Evolutionary conservation across 2,797 vertebrate genomes (phyloP).

Genomic region (Tauraco hartlaubi): DNA sequence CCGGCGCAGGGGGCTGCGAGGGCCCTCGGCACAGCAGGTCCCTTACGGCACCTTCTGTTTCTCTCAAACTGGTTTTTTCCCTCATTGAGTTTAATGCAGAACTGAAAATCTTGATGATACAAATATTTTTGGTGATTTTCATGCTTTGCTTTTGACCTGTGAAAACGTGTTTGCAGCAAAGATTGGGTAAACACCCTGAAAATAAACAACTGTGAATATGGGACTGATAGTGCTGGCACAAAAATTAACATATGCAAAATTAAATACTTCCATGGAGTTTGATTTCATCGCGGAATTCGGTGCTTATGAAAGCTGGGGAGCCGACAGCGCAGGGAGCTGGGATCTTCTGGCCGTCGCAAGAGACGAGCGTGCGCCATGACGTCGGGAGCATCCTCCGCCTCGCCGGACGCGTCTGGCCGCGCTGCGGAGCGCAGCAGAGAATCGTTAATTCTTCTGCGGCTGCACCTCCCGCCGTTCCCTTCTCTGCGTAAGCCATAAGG

Average conservation of each 20-base stretch:
- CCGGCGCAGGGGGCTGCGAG: too few relatives aligned
- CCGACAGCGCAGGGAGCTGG: background rate
- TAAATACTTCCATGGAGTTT: background rate
- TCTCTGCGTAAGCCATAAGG: background rate
- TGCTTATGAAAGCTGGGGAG: background rate
- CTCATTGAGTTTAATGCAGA: background rate
- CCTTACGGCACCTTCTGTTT: background rate
- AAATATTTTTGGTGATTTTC: background rate
- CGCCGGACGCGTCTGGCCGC: accelerated
- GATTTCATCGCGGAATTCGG: background rate
- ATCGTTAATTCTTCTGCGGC: background rate
- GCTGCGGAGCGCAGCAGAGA: background rate
- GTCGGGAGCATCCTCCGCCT: accelerated
- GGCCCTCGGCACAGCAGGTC: accelerated
- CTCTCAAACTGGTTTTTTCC: background rate
- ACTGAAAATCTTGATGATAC: background rate
- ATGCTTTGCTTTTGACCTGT: conserved; percentile 5
- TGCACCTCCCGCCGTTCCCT: background rate
- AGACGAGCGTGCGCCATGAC: accelerated
- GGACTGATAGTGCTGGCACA: background rate
- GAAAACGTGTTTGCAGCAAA: background rate
- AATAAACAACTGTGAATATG: background rate
- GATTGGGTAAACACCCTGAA: background rate
- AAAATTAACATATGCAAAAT: background rate
- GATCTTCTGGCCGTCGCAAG: background rate